Conservation (phyloP, 1,140 invertebrate genomes). For the Drosophila truncata region DNA sequence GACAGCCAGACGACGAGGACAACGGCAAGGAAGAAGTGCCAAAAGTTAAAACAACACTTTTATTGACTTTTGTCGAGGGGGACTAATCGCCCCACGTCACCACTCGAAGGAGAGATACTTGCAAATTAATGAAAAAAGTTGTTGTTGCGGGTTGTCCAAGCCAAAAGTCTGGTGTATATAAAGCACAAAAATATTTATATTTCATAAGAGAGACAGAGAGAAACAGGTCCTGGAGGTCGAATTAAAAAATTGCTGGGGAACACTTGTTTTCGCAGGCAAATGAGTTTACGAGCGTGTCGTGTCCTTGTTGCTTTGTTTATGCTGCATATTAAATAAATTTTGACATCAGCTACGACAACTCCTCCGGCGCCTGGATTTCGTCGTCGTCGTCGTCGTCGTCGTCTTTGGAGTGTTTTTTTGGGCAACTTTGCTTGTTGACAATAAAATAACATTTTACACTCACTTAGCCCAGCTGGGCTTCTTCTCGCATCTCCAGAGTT, state of each 20-base stretch:
- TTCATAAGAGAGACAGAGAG: conserved; percentile 45
- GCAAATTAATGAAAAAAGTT: conserved; percentile 81
- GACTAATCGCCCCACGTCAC: conserved; percentile 55
- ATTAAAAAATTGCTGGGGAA: conserved; percentile 70
- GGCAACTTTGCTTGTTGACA: conserved; percentile 80
- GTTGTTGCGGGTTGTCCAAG: conserved; percentile 20
- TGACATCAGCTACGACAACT: conserved; percentile 62
- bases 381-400: not conserved
- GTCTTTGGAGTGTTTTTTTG: conserved; percentile 34
- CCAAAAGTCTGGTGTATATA: conserved; percentile 43
- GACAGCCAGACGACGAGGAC: conserved; percentile 29
- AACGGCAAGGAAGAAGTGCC: conserved; percentile 7
- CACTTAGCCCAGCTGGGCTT: conserved; percentile 76
- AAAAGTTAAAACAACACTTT: conserved; percentile 69
- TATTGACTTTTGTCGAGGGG: conserved; percentile 47
- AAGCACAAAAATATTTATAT: conserved; percentile 61
- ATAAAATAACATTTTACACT: conserved; percentile 84
- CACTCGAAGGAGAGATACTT: conserved; percentile 11
- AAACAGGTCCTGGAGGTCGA: conserved; percentile 69
- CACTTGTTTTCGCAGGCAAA: conserved; percentile 53
- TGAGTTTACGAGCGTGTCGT: conserved; percentile 81
- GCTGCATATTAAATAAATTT: conserved; percentile 82
- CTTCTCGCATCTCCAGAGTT: conserved; percentile 54
- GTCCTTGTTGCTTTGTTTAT: conserved; percentile 72
- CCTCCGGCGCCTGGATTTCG: conserved; percentile 28